Evolutionary conservation across 2,888 invertebrate genomes (phyloP).

Genomic region (Thelaira solivaga): DNA sequence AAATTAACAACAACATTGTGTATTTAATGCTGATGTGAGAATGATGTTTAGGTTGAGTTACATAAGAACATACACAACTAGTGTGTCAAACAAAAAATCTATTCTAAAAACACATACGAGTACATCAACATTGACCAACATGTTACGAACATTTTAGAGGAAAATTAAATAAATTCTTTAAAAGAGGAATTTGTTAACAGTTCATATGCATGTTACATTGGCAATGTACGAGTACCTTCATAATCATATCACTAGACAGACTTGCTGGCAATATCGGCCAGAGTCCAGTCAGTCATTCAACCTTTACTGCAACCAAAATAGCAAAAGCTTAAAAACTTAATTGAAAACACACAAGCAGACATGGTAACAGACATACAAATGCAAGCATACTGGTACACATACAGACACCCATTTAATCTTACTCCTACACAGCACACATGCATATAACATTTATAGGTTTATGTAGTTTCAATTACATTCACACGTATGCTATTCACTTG

Average conservation of each 20-base stretch:
- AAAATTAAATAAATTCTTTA: background rate
- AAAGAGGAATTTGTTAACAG: background rate
- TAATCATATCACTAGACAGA: too few species aligned
- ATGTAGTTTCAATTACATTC: background rate
- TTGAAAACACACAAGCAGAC: constrained; percentile 45
- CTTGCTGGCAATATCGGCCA: background rate
- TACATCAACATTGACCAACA: background rate
- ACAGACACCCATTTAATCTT: too few species aligned
- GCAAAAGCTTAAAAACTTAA: constrained; percentile 53
- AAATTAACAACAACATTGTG: background rate
- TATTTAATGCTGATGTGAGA: background rate
- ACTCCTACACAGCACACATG: too few species aligned
- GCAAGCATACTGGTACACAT: too few species aligned
- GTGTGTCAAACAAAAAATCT: background rate
- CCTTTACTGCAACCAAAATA: background rate
- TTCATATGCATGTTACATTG: background rate
- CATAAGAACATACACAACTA: too few species aligned
- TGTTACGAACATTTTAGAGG: background rate
- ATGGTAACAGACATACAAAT: constrained; percentile 19
- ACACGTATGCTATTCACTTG: background rate
- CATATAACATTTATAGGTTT: too few species aligned
- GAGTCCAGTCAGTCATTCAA: background rate
- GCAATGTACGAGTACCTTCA: background rate
- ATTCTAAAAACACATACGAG: background rate
- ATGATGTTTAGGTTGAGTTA: background rate